phyloP scores from a whole-genome alignment of 2,113 vertebrate genomes.

The Dicaeum eximium region DNA sequence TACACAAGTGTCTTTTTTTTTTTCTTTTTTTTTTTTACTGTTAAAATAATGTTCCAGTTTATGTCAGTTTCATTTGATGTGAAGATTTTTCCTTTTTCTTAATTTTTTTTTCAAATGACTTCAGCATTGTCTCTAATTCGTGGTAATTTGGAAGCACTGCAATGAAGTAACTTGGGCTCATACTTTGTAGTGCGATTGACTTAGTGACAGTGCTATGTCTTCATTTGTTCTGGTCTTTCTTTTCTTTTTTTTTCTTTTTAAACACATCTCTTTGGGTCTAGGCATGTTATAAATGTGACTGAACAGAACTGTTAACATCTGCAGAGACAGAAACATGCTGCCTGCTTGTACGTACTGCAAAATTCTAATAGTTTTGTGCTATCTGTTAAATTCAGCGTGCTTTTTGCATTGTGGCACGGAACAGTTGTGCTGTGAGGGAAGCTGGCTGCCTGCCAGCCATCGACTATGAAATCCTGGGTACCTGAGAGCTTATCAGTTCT shows the following conservation, averaged over 20 bases:
- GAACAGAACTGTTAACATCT: conserved; percentile 52
- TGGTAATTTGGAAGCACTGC: not conserved
- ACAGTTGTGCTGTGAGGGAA: conserved; percentile 77
- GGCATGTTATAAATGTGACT: conserved; percentile 42
- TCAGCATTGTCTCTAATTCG: not conserved
- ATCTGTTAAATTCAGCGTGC: conserved; percentile 76
- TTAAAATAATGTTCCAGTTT: not conserved
- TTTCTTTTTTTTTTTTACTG: not conserved
- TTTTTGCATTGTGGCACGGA: conserved; percentile 77
- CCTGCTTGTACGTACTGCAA: conserved; percentile 65
- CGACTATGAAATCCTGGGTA: conserved; percentile 84
- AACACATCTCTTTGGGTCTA: not conserved
- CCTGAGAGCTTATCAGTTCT: conserved; percentile 89
- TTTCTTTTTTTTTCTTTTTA: not conserved
- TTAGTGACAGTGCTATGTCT: conserved; percentile 8
- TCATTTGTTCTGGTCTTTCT: conserved; percentile 24
- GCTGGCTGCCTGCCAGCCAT: conserved; percentile 85
- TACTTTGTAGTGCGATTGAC: not conserved
- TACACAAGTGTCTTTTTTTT: not conserved
- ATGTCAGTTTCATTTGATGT: not conserved
- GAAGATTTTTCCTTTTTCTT: not conserved
- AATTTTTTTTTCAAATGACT: not conserved
- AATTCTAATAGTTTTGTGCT: conserved; percentile 74
- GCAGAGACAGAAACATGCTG: conserved; percentile 65
- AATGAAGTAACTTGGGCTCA: not conserved